Evolutionary conservation across 2,888 invertebrate genomes (phyloP).

Genomic region (Catocala nupta): DNA sequence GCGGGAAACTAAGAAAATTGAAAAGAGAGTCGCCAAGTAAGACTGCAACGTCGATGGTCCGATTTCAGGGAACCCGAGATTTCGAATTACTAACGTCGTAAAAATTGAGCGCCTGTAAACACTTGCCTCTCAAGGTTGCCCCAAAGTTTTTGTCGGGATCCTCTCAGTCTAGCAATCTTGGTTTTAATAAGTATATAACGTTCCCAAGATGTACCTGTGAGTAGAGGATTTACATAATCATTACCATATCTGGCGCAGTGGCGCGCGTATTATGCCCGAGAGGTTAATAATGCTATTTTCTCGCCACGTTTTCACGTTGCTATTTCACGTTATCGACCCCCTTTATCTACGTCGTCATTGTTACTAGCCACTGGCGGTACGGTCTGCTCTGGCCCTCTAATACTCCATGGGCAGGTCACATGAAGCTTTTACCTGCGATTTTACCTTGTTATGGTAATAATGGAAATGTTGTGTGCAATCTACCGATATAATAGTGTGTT

Average conservation of each 20-base stretch:
- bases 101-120: constrained; percentile 80
- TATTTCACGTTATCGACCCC: constrained; percentile 85
- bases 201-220: constrained; percentile 85
- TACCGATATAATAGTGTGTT: constrained; percentile 33
- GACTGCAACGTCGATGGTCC: constrained; percentile 80
- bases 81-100: constrained; percentile 80
- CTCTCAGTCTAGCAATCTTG: constrained; percentile 82
- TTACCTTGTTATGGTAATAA: constrained; percentile 41
- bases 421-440: constrained; percentile 34
- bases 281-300: constrained; percentile 88
- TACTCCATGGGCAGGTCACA: constrained; percentile 47
- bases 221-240: constrained; percentile 87
- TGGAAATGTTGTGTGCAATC: constrained; percentile 27
- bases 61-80: constrained; percentile 82
- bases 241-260: constrained; percentile 87
- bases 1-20: constrained; percentile 86
- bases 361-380: constrained; percentile 81
- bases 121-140: constrained; percentile 67
- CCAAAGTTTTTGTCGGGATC: constrained; percentile 79
- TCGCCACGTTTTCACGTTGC: constrained; percentile 86
- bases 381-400: constrained; percentile 70
- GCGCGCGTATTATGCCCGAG: constrained; percentile 86
- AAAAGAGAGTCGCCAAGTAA: constrained; percentile 85
- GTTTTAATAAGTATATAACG: constrained; percentile 87
- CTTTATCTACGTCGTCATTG: constrained; percentile 85